Evolutionary conservation across 2,888 invertebrate species (phyloP).

Genomic region (Thera obeliscata): DNA sequence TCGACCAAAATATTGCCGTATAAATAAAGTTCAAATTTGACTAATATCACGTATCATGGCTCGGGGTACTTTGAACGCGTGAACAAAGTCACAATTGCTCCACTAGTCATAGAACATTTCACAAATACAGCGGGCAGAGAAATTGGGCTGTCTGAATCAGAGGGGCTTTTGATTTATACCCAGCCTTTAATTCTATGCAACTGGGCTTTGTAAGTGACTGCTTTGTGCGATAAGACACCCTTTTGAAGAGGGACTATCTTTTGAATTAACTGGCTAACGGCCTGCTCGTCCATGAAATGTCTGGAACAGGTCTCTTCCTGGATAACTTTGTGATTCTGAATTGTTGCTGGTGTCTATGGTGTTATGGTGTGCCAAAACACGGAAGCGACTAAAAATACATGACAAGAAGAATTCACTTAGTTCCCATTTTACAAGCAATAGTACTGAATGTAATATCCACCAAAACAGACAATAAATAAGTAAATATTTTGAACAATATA

Average conservation of each 20-base stretch:
- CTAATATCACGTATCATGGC: no score
- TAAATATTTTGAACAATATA: no score
- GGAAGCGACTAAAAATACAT: no score
- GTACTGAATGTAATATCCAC: no score
- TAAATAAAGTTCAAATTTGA: no score
- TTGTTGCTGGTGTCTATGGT: no score
- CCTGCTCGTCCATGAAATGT: neutral
- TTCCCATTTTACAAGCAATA: no score
- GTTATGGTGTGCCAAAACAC: no score
- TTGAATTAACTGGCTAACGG: neutral
- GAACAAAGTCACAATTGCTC: neutral
- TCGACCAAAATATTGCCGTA: no score
- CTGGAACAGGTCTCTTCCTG: neutral
- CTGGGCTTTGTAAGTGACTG: conserved; percentile 1
- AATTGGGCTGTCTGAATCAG: neutral
- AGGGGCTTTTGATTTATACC: neutral
- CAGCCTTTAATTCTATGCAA: conserved; percentile 5
- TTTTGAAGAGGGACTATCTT: neutral
- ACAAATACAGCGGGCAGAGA: neutral
- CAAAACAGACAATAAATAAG: no score
- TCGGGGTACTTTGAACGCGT: neutral
- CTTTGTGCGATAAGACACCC: neutral
- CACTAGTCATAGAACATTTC: neutral
- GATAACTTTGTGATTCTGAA: neutral
- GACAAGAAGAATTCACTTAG: no score